phyloP scores from a whole-genome alignment of 2,888 invertebrate species.

The Megastigmus dorsalis region DNA sequence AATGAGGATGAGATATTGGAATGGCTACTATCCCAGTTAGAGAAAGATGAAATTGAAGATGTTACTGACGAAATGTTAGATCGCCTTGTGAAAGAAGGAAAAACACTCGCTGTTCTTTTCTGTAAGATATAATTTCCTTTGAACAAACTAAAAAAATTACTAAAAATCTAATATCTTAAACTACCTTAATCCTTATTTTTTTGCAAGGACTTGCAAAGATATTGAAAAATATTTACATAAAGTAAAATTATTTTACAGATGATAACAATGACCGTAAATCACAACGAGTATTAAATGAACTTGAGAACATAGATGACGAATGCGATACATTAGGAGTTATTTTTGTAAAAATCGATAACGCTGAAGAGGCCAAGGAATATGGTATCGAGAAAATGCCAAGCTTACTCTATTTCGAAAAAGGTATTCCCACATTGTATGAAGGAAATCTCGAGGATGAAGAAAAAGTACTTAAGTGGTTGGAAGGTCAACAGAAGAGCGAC shows the following conservation, averaged over 20 bases:
- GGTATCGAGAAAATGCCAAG: conserved; percentile 92
- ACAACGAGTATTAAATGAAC: conserved; percentile 87
- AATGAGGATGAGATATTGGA: conserved; percentile 92
- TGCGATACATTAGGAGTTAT: conserved; percentile 91
- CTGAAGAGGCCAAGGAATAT: conserved; percentile 92
- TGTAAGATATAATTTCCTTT: conserved; percentile 79
- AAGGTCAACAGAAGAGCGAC: conserved; percentile 88
- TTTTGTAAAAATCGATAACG: conserved; percentile 94
- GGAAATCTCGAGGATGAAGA: conserved; percentile 91
- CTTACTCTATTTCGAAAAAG: conserved; percentile 89
- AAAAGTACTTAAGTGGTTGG: conserved; percentile 90
- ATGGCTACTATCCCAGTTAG: conserved; percentile 90
- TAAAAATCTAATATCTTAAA: too few relatives aligned
- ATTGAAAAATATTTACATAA: neutral
- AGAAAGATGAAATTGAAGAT: conserved; percentile 95
- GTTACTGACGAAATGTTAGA: conserved; percentile 96
- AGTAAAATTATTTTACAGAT: conserved; percentile 77
- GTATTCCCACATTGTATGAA: conserved; percentile 90
- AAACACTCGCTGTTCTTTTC: conserved; percentile 91
- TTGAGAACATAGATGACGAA: conserved; percentile 96
- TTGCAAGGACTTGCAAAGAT: too few relatives aligned
- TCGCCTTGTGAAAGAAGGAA: conserved; percentile 90
- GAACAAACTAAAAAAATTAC: neutral
- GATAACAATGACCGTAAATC: conserved; percentile 93
- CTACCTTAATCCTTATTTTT: too few relatives aligned